A percentile compares a stretch with the other conserved stretches of the same genome.
phyloP scores from a whole-genome alignment of 2,888 invertebrate species.

The Phorcus lineatus region DNA sequence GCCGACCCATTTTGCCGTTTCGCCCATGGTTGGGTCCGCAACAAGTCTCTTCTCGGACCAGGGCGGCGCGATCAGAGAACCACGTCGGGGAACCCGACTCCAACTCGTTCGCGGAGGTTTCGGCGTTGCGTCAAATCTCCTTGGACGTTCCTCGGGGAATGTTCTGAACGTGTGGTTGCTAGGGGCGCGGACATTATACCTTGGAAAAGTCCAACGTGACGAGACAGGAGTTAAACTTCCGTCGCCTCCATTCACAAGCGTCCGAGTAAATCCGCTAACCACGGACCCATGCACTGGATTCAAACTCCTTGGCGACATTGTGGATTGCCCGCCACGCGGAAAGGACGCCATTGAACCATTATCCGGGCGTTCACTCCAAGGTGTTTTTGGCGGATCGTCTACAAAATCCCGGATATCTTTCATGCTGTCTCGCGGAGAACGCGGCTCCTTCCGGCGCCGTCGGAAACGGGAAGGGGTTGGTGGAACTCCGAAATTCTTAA shows the following conservation, averaged over 20 bases:
- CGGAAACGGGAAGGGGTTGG: not conserved
- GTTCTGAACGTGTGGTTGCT: conserved; percentile 1
- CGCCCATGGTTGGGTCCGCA: not conserved
- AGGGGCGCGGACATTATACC: not conserved
- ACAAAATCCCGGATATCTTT: not conserved
- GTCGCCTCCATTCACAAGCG: not conserved
- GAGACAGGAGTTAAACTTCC: not conserved
- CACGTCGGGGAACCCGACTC: not conserved
- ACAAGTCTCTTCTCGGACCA: not conserved
- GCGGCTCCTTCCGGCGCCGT: not conserved
- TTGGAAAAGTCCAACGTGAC: not conserved
- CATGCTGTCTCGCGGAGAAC: not conserved
- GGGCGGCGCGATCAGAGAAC: not conserved
- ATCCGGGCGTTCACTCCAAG: not conserved
- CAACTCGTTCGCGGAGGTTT: not conserved
- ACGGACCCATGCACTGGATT: not conserved
- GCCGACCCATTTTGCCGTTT: not conserved
- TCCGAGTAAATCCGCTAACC: not conserved
- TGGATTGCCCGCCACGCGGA: not conserved
- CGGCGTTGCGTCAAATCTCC: not conserved
- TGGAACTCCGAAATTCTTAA: not conserved
- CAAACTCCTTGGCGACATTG: not conserved
- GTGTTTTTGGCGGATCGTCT: not conserved
- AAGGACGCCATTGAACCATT: not conserved
- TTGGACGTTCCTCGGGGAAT: not conserved